These are phyloP conservation scores for Aphodius granarius DNA, from an alignment of 2,888 invertebrate genomes.

Conservation along the genomic window DNA sequence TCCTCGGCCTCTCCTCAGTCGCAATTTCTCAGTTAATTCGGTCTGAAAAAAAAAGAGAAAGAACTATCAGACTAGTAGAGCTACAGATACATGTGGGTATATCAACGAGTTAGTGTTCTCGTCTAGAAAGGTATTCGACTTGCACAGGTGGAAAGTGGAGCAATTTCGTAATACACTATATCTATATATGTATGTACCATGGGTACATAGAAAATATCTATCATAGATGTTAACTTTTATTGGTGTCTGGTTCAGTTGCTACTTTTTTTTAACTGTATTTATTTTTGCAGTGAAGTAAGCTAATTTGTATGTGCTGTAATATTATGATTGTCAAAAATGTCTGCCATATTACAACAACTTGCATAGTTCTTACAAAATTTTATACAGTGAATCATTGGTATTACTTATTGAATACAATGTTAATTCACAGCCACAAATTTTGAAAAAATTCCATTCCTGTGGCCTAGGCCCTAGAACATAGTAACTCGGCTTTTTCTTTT, in stretches of 20 bases:
- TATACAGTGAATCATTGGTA: too few species aligned
- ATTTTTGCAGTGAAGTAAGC: too few species aligned
- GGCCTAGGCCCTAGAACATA: too few species aligned
- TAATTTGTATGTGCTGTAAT: too few species aligned
- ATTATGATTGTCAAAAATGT: too few species aligned
- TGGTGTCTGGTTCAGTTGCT: neutral
- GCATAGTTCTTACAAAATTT: too few species aligned
- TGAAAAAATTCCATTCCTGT: too few species aligned
- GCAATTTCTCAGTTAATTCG: slow-evolving; percentile 73
- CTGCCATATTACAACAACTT: too few species aligned
- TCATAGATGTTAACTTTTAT: neutral
- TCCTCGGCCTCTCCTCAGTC: slow-evolving; percentile 66
- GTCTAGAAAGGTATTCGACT: neutral
- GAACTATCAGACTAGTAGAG: neutral
- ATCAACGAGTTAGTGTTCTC: neutral
- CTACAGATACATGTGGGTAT: neutral
- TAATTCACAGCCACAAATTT: too few species aligned
- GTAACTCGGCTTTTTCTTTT: too few species aligned
- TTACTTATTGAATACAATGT: too few species aligned
- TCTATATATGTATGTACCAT: neutral
- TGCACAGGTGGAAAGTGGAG: neutral
- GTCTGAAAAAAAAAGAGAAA: slow-evolving; percentile 58
- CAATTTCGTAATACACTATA: neutral
- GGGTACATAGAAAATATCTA: neutral
- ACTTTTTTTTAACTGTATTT: neutral